Conservation (phyloP, 2,888 invertebrate species). For the Meiosimyza platycephala region DNA sequence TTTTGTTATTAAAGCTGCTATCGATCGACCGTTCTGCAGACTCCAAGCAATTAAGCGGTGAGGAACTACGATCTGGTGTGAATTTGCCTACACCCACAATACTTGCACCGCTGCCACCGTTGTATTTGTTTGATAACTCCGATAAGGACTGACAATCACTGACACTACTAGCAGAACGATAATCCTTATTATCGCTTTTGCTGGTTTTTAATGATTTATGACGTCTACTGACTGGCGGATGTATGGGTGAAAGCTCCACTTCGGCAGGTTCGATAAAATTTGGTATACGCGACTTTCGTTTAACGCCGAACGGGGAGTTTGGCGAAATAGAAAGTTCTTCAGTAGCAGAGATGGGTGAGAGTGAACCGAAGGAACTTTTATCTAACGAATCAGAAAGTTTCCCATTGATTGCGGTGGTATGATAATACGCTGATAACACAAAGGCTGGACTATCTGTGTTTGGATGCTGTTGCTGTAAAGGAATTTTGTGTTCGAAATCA, state of each 20-base stretch:
- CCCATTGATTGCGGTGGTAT: slow-evolving; percentile 53
- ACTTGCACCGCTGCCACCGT: slow-evolving; percentile 18
- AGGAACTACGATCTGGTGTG: slow-evolving; percentile 60
- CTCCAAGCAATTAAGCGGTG: slow-evolving; percentile 47
- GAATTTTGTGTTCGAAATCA: background rate
- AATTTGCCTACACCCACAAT: slow-evolving; percentile 44
- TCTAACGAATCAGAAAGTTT: slow-evolving; percentile 58
- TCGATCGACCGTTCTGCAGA: slow-evolving; percentile 51
- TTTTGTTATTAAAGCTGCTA: slow-evolving; percentile 56
- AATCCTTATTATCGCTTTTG: slow-evolving; percentile 36
- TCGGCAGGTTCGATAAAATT: slow-evolving; percentile 49
- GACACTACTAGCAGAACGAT: slow-evolving; percentile 36
- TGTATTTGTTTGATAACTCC: slow-evolving; percentile 37
- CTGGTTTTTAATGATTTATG: slow-evolving; percentile 33
- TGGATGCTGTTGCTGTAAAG: background rate
- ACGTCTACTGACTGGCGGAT: slow-evolving; percentile 43
- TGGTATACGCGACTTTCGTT: slow-evolving; percentile 49
- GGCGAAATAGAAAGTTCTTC: slow-evolving; percentile 50
- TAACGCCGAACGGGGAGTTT: slow-evolving; percentile 49
- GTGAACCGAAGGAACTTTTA: slow-evolving; percentile 62
- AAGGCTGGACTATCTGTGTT: background rate
- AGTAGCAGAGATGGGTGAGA: slow-evolving; percentile 62
- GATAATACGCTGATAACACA: slow-evolving; percentile 7
- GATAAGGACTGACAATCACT: slow-evolving; percentile 40
- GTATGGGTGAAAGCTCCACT: slow-evolving; percentile 56